A percentile compares a stretch with the other conserved stretches of the same genome.
These are phyloP conservation scores for Pampus argenteus DNA, from an alignment of 2,797 vertebrate genomes.

Conservation along the genomic window DNA sequence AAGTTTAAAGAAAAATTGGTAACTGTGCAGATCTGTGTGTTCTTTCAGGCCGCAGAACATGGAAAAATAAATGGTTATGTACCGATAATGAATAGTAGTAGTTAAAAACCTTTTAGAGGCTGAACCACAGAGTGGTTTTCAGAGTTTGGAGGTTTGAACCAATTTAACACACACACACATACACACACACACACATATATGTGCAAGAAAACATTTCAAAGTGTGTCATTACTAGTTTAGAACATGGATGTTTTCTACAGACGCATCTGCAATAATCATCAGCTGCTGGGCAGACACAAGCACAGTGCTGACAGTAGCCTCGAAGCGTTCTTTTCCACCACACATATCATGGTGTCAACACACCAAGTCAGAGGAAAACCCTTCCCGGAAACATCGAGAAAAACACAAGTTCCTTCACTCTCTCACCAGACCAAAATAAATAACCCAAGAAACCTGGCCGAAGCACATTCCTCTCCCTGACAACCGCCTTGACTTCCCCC, in stretches of 20 bases:
- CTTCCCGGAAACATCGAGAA: slow-evolving; percentile 56
- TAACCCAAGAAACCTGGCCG: slow-evolving; percentile 42
- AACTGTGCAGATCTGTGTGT: slow-evolving; percentile 12
- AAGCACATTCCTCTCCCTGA: slow-evolving; percentile 67
- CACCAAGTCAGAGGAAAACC: slow-evolving; percentile 43
- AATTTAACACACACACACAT: background rate
- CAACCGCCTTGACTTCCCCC: slow-evolving; percentile 42
- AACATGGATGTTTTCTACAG: slow-evolving; percentile 36
- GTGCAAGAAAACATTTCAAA: slow-evolving; percentile 16
- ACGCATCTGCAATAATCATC: slow-evolving; percentile 66
- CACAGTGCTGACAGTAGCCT: slow-evolving; percentile 53
- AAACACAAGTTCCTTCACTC: slow-evolving; percentile 57
- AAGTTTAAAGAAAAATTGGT: background rate
- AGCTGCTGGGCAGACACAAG: slow-evolving; percentile 44
- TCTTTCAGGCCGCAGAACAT: slow-evolving; percentile 29
- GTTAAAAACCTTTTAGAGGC: slow-evolving; percentile 30
- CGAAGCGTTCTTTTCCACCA: slow-evolving; percentile 54
- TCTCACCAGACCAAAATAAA: slow-evolving; percentile 69
- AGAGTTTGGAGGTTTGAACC: slow-evolving; percentile 17
- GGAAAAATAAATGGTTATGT: slow-evolving; percentile 36
- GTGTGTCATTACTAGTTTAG: slow-evolving; percentile 37
- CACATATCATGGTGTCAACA: slow-evolving; percentile 76
- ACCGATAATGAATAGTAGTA: slow-evolving; percentile 41
- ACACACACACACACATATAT: background rate
- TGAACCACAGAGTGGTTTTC: slow-evolving; percentile 32